Evolutionary conservation across 2,888 invertebrate genomes (phyloP), one percentile per base, ranked within the genome.

Genomic region (Lasioglossum marginatum): DNA sequence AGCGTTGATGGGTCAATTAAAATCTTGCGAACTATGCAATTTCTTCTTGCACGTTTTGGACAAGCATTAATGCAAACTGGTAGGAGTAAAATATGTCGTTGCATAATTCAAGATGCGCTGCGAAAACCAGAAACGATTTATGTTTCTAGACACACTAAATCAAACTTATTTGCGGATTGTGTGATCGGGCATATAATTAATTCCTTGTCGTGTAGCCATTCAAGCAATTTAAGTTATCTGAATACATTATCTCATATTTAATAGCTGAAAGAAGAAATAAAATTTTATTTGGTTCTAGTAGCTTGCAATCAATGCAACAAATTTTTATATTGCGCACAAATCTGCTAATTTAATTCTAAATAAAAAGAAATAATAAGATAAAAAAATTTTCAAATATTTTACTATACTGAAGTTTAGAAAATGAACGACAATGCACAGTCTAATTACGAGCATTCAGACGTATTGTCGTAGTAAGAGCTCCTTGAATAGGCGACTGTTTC

Each of bases 1-100:
- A 48, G 40, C 12, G 12, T 31, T 40, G 48, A 60, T 27, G 79
- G 12, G 40, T 82, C 79, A 73, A 82, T 82, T 82, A 79, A 79
- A 60, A 63, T 60, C 16, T 45, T 45, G n/a, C 31, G 3, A 63
- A 27, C 43, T 2, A n/a, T 72, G 79, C 48, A n/a, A 63, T 40
- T 81, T 34, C 63, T 72, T 63, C 14, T 71, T 52, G 37, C 72
- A 72, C 48, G 66, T 27, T 81, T 31, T 31, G 78, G 23, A 31
- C 6, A 31, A 16, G 31, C 63, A 2, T 16, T 16, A 63, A 16
- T 63, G 16, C 63, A 16, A 16, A 31, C 45, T 57, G 57, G 16
- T 31, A 27, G 14, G 6, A 12, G 31, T 14, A 12, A 37, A 71
- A 43, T 34, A 23, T 60, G 14, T 45, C 27, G 16, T 31, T 34